A percentile compares a stretch with the other conserved stretches of the same genome.
Evolutionary conservation across 2,797 vertebrate genomes (phyloP).

Genomic region (Myioborus melanocephalus): DNA sequence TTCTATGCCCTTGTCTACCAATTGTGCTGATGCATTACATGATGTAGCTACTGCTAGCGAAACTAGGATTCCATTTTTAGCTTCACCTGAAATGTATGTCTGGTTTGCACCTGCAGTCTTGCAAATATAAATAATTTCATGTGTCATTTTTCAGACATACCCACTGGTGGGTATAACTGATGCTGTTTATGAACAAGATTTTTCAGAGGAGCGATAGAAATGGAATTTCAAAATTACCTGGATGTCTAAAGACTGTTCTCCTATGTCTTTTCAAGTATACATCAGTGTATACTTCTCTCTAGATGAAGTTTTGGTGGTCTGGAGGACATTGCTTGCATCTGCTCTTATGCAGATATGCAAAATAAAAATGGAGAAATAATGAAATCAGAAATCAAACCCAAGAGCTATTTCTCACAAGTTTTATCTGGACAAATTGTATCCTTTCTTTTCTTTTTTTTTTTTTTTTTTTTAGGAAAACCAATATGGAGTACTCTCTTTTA

Average conservation of each 20-base stretch:
- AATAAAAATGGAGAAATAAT: background rate
- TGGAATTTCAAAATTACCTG: background rate
- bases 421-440: background rate
- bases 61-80: conserved; percentile 8
- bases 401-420: background rate
- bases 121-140: conserved; percentile 2
- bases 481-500: background rate
- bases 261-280: background rate
- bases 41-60: background rate
- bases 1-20: conserved; percentile 15
- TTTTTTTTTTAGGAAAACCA: background rate
- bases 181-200: background rate
- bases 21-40: background rate
- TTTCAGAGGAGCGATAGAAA: background rate
- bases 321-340: background rate
- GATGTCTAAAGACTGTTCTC: background rate
- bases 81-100: background rate
- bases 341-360: background rate
- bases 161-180: background rate
- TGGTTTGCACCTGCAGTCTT: background rate
- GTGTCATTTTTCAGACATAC: background rate
- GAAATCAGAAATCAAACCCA: background rate
- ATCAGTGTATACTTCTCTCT: background rate
- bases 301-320: background rate
- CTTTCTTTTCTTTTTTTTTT: background rate